Evolutionary conservation across 92 coral and sea anemone genomes (phyloP), one percentile per base, ranked within the genome.

Genomic region (Parazoanthus swiftii): DNA sequence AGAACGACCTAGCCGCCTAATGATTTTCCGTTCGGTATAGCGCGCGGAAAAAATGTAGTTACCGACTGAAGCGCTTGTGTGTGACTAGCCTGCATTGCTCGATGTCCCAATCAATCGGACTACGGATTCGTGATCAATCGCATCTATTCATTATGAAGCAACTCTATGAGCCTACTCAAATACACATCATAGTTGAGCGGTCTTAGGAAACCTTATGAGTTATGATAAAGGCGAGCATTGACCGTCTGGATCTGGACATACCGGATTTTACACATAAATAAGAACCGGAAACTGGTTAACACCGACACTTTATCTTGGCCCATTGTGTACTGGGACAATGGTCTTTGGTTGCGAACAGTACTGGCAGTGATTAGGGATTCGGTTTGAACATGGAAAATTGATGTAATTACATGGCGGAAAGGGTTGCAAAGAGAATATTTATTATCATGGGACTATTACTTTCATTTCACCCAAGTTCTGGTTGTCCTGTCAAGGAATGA

Each of bases 361-460:
- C 15, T n/a, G 36, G 42, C 36, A 42, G 25, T 83, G 39, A 67
- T 63, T 38, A 39, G 25, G 36, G 86, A 82, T 37, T 66, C 6
- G n/a, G 39, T 43, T 38, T n/a, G 29, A 80, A 71, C 16, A 56
- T 11, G 23, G 48, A 71, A 46, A 13, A 46, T 42, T 70, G 68
- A 25, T 59, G 29, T 21, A 3, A 38, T 10, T 59, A 38, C 3
- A 44, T 81, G 85, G n/a, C 63, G 66, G 87, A 84, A 46, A 18
- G 35, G 33, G n/a, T 70, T 37, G 25, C 21, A 68, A 44, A 83
- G 87, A 72, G 33, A 84, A 84, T 71, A 44, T 70, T n/a, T 84
- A 84, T 79, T 84, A 56, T n/a, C 75, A 84, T 51, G 79, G 56
- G 23, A 84, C n/a, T 71, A 63, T 10, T 48, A 71, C 71, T 66